Percentiles rank a stretch among this genome's conserved stretches.
Conservation (phyloP, 30 jellyfish, hydroid and myxozoan genomes). For the Aurelia sp. region DNA sequence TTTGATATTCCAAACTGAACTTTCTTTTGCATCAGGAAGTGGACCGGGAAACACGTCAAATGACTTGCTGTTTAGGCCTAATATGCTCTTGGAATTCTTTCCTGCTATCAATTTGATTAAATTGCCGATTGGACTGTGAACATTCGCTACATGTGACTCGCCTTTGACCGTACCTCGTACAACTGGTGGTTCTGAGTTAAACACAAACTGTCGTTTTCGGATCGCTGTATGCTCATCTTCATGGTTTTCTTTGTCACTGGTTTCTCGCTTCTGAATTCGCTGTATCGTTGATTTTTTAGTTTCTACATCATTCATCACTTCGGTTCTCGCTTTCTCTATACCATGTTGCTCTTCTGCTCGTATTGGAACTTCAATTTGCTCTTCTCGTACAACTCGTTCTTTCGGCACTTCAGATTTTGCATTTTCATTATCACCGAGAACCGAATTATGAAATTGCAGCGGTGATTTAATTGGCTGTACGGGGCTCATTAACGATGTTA, state of each 20-base stretch:
- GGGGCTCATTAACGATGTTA: conserved; percentile 74
- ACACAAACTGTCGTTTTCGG: conserved; percentile 76
- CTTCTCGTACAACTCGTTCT: conserved; percentile 35
- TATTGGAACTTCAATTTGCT: conserved; percentile 69
- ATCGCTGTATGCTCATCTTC: conserved; percentile 44
- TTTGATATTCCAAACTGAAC: conserved; percentile 46
- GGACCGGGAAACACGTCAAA: conserved; percentile 99
- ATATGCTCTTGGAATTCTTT: conserved; percentile 79
- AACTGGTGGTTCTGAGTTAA: conserved; percentile 75
- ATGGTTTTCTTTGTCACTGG: background rate
- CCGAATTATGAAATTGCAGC: conserved; percentile 6
- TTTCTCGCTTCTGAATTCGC: conserved; percentile 61
- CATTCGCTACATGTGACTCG: conserved; percentile 27
- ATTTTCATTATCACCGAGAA: conserved; percentile 1
- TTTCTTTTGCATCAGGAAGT: conserved; percentile 81
- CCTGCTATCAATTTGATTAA: conserved; percentile 92
- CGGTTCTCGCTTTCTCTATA: conserved; percentile 42
- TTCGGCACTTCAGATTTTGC: conserved; percentile 76
- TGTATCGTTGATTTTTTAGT: conserved; percentile 63
- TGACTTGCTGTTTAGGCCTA: conserved; percentile 95
- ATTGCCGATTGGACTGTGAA: conserved; percentile 85
- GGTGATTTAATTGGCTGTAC: conserved; percentile 64
- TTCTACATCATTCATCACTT: conserved; percentile 21
- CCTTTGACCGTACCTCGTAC: conserved; percentile 92
- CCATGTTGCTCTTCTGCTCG: conserved; percentile 95